phyloP scores from a whole-genome alignment of 2,888 invertebrate species.

The Ischnura elegans region DNA sequence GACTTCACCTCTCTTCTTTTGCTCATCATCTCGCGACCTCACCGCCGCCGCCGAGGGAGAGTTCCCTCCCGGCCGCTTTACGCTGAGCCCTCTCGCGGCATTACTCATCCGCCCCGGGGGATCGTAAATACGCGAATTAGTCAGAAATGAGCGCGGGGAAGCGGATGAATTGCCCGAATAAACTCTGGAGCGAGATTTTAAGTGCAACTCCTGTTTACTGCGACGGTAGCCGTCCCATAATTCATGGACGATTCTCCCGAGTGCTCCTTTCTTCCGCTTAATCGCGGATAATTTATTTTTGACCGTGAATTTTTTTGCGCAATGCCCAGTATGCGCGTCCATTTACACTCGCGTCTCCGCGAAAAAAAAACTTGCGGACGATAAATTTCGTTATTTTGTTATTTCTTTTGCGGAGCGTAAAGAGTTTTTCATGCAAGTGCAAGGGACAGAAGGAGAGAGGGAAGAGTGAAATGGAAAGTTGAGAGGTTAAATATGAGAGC shows the following conservation, averaged over 20 bases:
- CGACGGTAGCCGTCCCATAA: neutral
- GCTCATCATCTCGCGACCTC: neutral
- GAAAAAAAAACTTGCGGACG: neutral
- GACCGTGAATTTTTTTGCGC: constrained; percentile 13
- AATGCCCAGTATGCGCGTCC: neutral
- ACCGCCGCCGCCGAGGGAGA: neutral
- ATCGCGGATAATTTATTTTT: neutral
- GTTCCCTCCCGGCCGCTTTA: neutral
- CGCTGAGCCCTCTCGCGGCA: too few species aligned
- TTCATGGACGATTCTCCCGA: constrained; percentile 4
- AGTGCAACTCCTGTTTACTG: constrained; percentile 20
- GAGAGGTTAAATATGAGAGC: too few species aligned
- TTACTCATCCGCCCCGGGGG: constrained; percentile 1
- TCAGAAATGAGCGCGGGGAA: constrained; percentile 5
- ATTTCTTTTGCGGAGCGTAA: neutral
- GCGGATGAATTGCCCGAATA: constrained; percentile 26
- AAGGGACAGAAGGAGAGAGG: neutral
- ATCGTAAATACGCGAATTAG: constrained; percentile 30
- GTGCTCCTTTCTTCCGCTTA: neutral
- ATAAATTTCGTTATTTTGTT: neutral
- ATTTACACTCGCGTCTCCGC: neutral
- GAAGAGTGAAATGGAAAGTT: too few species aligned
- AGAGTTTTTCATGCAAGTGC: neutral
- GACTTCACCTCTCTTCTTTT: neutral
- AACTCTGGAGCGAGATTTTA: constrained; percentile 30